These are phyloP conservation scores for Sebastiscus tertius DNA, from an alignment of 2,797 vertebrate species.

Conservation along the genomic window DNA sequence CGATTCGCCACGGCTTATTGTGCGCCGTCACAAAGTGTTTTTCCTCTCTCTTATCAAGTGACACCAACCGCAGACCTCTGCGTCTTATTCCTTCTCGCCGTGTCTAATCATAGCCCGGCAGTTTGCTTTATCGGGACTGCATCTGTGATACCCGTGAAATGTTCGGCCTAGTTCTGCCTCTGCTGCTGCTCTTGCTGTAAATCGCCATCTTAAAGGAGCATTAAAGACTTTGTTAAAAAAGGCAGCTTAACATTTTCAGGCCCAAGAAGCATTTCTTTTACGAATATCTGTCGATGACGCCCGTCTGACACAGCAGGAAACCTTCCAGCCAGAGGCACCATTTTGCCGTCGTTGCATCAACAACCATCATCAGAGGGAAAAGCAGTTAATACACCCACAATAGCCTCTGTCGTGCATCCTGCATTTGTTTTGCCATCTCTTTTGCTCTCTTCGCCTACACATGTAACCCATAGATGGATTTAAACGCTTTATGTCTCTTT, in stretches of 20 bases:
- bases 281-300: background rate
- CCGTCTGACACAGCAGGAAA: background rate
- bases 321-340: background rate
- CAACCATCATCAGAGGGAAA: slow-evolving; percentile 4
- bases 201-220: slow-evolving; percentile 8
- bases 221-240: slow-evolving; percentile 5
- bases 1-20: slow-evolving; percentile 25
- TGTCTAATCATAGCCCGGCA: slow-evolving; percentile 55
- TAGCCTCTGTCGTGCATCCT: background rate
- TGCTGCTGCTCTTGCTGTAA: slow-evolving; percentile 2
- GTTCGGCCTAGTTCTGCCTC: slow-evolving; percentile 54
- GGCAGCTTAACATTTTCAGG: slow-evolving; percentile 8
- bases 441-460: slow-evolving; percentile 38
- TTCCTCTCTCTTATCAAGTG: slow-evolving; percentile 28
- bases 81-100: slow-evolving; percentile 7
- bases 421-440: slow-evolving; percentile 30
- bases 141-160: slow-evolving; percentile 64
- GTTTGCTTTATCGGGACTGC: slow-evolving; percentile 50
- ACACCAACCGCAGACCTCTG: slow-evolving; percentile 40
- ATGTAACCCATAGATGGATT: slow-evolving; percentile 41
- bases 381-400: slow-evolving; percentile 20
- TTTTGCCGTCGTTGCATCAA: background rate
- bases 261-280: background rate
- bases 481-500: slow-evolving; percentile 33
- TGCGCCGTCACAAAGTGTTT: slow-evolving; percentile 43